phyloP scores from a whole-genome alignment of 2,113 vertebrate genomes.

The sheep (Ovis aries) region DNA sequence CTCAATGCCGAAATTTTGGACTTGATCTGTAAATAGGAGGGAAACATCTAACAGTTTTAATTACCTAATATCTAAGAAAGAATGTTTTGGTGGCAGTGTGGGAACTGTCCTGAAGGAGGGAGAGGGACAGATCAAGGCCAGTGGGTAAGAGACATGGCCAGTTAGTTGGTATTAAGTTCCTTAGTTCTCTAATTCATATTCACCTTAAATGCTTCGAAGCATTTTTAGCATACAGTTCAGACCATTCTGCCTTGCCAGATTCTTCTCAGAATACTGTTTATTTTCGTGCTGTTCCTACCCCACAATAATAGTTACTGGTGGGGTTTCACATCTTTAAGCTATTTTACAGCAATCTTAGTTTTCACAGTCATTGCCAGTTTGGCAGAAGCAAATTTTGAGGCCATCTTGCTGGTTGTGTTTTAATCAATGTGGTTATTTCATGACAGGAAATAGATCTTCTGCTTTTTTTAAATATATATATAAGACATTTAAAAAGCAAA shows the following conservation, averaged over 20 bases:
- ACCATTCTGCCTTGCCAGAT: neutral
- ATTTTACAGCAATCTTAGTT: neutral
- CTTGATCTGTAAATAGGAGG: neutral
- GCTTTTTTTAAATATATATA: neutral
- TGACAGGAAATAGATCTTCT: neutral
- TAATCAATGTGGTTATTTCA: neutral
- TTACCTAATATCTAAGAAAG: neutral
- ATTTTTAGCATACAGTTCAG: neutral
- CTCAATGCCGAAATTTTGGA: neutral
- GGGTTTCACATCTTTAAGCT: neutral
- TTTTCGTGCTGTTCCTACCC: neutral
- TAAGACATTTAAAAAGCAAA: slow-evolving; percentile 6
- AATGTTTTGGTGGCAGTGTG: neutral
- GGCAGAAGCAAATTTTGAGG: neutral
- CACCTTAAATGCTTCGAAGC: neutral
- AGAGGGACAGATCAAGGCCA: neutral
- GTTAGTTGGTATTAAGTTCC: neutral
- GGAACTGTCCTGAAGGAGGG: neutral
- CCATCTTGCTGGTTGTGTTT: slow-evolving; percentile 10
- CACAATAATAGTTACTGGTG: neutral
- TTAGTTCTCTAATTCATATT: neutral
- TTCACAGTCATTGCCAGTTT: neutral
- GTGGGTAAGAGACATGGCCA: neutral
- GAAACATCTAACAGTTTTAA: neutral
- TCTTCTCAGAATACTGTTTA: neutral